phyloP scores from a whole-genome alignment of 2,797 vertebrate species.

The Gouania willdenowi region DNA sequence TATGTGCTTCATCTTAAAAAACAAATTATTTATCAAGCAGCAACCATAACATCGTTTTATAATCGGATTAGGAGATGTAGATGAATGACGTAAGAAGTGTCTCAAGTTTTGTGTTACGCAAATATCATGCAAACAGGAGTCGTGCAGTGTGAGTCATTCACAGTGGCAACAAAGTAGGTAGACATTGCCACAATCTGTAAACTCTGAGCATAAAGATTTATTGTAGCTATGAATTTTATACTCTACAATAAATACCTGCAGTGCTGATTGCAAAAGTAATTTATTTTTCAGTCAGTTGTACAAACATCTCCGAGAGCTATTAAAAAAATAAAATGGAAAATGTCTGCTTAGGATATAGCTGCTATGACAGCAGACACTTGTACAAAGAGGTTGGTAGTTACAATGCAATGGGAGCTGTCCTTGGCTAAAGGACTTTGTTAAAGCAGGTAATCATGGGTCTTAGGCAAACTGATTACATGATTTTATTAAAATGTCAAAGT shows the following conservation, averaged over 20 bases:
- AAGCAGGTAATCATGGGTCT: slow-evolving; percentile 13
- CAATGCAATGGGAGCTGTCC: slow-evolving; percentile 9
- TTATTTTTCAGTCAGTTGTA: slow-evolving; percentile 19
- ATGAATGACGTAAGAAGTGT: background rate
- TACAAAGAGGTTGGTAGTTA: slow-evolving; percentile 1
- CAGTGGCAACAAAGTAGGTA: slow-evolving; percentile 15
- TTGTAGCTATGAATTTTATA: slow-evolving; percentile 25
- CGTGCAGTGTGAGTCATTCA: slow-evolving; percentile 37
- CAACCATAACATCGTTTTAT: background rate
- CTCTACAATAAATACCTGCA: slow-evolving; percentile 21
- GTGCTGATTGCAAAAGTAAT: slow-evolving; percentile 30
- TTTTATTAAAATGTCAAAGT: slow-evolving; percentile 22
- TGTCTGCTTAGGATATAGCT: slow-evolving; percentile 7
- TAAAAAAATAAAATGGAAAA: slow-evolving; percentile 8
- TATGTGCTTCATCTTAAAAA: too few species aligned
- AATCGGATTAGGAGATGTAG: too few species aligned
- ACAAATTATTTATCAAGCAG: background rate
- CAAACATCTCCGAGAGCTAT: slow-evolving; percentile 20
- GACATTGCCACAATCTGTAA: slow-evolving; percentile 16
- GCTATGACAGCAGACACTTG: slow-evolving; percentile 13
- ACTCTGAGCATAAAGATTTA: slow-evolving; percentile 22
- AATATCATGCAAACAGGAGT: slow-evolving; percentile 32
- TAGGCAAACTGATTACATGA: slow-evolving; percentile 13
- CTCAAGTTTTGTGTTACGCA: slow-evolving; percentile 17
- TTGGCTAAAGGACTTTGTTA: slow-evolving; percentile 4